Evolutionary conservation across 1,140 invertebrate genomes (phyloP).

Genomic region (Solen grandis): DNA sequence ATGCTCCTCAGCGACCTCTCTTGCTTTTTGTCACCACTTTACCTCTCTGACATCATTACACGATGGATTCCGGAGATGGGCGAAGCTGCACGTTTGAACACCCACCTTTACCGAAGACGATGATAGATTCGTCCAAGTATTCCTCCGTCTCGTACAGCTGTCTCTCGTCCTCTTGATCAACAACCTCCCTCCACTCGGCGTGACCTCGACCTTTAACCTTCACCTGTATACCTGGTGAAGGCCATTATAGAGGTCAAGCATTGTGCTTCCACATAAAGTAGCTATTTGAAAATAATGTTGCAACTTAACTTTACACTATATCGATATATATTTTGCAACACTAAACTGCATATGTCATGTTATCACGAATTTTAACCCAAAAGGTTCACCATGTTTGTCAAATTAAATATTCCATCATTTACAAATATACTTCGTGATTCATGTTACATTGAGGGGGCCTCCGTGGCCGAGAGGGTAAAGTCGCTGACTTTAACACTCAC

Average conservation of each 20-base stretch:
- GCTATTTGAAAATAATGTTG: not conserved
- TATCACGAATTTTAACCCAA: not conserved
- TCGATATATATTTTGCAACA: not conserved
- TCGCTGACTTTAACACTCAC: no score
- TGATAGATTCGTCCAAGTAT: slow-evolving; percentile 15
- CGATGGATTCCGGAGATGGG: no score
- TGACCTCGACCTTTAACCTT: slow-evolving; percentile 32
- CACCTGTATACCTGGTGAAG: slow-evolving; percentile 32
- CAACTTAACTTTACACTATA: not conserved
- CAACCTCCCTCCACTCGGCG: slow-evolving; percentile 35
- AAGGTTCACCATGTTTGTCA: not conserved
- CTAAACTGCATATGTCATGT: not conserved
- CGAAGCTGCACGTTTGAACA: no score
- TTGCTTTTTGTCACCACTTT: no score
- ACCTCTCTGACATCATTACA: no score
- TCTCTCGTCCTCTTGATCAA: slow-evolving; percentile 10
- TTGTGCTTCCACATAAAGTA: not conserved
- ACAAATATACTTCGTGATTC: no score
- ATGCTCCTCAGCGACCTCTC: no score
- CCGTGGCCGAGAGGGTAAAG: no score
- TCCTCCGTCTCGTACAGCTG: slow-evolving; percentile 45
- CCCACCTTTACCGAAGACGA: slow-evolving; percentile 47
- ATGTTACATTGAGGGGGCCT: no score
- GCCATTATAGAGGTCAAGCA: no score
- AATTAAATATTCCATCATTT: not conserved